Base-by-base conservation (phyloP, 2,888 invertebrate genomes). In the Eupsilia transversa region DNA sequence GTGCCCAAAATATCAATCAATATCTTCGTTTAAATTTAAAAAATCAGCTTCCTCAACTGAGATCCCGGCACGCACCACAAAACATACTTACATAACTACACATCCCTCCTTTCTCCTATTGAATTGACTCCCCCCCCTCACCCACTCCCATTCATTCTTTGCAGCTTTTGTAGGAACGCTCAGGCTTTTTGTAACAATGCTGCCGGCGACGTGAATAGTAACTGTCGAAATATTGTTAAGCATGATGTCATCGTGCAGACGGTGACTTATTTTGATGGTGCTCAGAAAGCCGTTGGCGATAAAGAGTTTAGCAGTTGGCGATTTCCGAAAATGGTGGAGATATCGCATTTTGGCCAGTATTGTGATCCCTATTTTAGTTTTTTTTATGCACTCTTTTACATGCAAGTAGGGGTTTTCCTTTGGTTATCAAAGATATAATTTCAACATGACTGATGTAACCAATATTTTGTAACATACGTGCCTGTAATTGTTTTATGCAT, bases 141-240 rank as follows among this genome's bases (percentile, higher is more conserved):
- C 93, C 92, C 93, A 90, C 93, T 92, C 91, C 92, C 94, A 93
- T 94, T 95, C 94, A 95, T 95, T 95, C 95, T 94, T 94, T 93
- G 92, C 92, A 93, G 93, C 94, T 94, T 95, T 95, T 95, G 94
- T 95, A 92, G 91, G 89, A 92, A 90, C 92, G 93, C 92, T 92
- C 91, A 92, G 92, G 93, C 94, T 95, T 95, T 94, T 94, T 95
- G 93, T 94, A 94, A 93, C 93, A 92, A 93, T 92, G 89, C 92
- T 89, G 89, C 86, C 90, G 87, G 85, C 86, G 87, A 85, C 86
- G 89, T 93, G 94, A 94, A 95, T 94, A 92, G 93, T 91, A 93
- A 93, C 94, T 94, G 93, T 93, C 94, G 94, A 94, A 94, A 94
- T 94, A 94, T 94, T 94, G 93, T 94, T 92, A 91, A 91, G 88